Base-by-base conservation (phyloP, 2,113 vertebrate species). In the Hiodon alosoides region DNA sequence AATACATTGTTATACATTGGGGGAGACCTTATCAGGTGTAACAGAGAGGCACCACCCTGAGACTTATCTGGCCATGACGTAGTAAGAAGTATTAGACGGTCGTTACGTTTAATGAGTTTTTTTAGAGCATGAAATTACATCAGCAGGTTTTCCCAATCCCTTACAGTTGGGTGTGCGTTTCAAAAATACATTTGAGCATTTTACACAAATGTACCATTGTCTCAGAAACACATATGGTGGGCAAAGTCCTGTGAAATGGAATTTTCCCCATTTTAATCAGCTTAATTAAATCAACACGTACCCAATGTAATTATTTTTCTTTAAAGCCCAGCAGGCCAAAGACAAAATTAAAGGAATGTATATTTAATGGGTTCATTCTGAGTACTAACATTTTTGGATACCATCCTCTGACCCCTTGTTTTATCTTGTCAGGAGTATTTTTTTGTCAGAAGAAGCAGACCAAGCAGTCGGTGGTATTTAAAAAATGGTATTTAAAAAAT, bases 221-320 rank as follows among this genome's bases (percentile, higher is more conserved):
- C 53, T 59, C 53, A 13, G 55, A 59, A 71, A 71, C 57, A 71
- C 16, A 31, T 55, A 7, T 50, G 31, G 31, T 31, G 31, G 31
- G 31, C 31, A 31, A 59, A 58, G 47, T 62, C 60, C n/a, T 62
- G 60, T n/a, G 60, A 62, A 62, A 71, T 71, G 55, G 54, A 59
- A 71, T 48, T 48, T 71, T 53, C 69, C 31, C 54, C 69, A 59
- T 16, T 59, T 53, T 58, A 47, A 71, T 71, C 69, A 71, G 53
- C 69, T 71, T 71, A 71, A 71, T 71, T 71, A 71, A 71, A 71
- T 71, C 69, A 71, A 71, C 69, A 71, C 58, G 58, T 71, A 71
- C 17, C 48, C 17, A 31, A 47, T 59, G 55, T 59, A 58, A 47
- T 59, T 57, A 57, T 57, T 71, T 58, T 71, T 71, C 58, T 58